A percentile compares a stretch with the other conserved stretches of the same genome.
Conservation (phyloP, 2,797 vertebrate species). For the Chelidonichthys spinosus region DNA sequence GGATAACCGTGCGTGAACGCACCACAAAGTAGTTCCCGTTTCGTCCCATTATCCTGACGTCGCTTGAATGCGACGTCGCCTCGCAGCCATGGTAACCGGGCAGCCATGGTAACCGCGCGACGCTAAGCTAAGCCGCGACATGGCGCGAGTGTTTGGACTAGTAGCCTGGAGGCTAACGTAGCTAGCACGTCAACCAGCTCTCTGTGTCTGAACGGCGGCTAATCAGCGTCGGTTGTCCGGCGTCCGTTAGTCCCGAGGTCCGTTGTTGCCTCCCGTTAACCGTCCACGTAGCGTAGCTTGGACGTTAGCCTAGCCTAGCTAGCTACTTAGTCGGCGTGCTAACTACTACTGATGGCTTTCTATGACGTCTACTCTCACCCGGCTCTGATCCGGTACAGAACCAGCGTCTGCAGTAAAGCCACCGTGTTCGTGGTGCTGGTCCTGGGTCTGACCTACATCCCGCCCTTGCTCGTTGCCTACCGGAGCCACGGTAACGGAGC, state of each 20-base stretch:
- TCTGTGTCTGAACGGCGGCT: not conserved
- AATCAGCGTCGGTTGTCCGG: not conserved
- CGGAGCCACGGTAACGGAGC: constrained; percentile 92
- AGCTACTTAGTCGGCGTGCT: constrained; percentile 1
- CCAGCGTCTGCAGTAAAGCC: constrained; percentile 90
- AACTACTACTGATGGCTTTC: constrained; percentile 81
- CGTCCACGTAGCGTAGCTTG: constrained; percentile 33
- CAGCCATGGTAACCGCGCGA: constrained; percentile 80
- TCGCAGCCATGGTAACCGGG: constrained; percentile 79
- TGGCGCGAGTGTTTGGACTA: constrained; percentile 34
- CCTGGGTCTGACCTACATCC: constrained; percentile 89
- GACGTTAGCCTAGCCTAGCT: not conserved
- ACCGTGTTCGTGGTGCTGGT: constrained; percentile 86
- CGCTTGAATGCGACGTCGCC: constrained; percentile 22
- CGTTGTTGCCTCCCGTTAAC: not conserved
- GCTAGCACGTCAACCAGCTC: not conserved
- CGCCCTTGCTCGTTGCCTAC: constrained; percentile 92
- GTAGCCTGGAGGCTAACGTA: constrained; percentile 2
- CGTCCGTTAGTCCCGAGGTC: not conserved
- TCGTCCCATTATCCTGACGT: not conserved
- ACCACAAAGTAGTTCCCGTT: accelerated
- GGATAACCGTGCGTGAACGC: too few species aligned
- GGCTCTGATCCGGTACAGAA: constrained; percentile 85
- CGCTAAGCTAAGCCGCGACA: constrained; percentile 61
- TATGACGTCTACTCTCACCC: constrained; percentile 92